Percentiles rank a stretch among this genome's conserved stretches.
phyloP scores from a whole-genome alignment of 2,888 invertebrate genomes.

The Entomobrya proxima region DNA sequence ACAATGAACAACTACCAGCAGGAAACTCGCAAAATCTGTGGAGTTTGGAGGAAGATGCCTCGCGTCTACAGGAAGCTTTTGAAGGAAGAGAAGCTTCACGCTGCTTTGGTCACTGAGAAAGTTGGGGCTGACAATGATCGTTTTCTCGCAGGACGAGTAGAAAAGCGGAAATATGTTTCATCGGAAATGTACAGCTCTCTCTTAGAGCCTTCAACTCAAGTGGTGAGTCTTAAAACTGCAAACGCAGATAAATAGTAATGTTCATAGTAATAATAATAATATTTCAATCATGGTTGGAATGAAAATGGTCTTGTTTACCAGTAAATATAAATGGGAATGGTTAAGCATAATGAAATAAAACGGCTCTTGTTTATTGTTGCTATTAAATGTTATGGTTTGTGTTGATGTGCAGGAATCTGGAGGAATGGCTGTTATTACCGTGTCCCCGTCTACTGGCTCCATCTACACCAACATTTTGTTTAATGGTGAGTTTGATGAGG shows the following conservation, averaged over 20 bases:
- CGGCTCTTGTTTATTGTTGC: neutral
- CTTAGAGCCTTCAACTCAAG: constrained; percentile 81
- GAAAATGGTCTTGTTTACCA: constrained; percentile 31
- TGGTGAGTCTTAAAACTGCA: constrained; percentile 68
- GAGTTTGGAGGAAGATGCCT: constrained; percentile 92
- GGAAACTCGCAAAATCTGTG: constrained; percentile 90
- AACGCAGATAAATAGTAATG: constrained; percentile 1
- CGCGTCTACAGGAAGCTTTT: constrained; percentile 87
- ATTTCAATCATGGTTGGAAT: constrained; percentile 9
- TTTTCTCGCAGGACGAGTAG: constrained; percentile 76
- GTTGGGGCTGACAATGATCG: constrained; percentile 78
- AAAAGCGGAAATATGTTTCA: constrained; percentile 79
- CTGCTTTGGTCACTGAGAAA: constrained; percentile 87
- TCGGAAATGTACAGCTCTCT: constrained; percentile 90
- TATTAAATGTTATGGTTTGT: neutral
- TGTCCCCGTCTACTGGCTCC: constrained; percentile 84
- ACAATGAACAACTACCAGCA: constrained; percentile 86
- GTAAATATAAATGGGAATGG: neutral
- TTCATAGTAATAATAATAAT: neutral
- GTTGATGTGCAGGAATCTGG: constrained; percentile 80
- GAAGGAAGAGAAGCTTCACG: constrained; percentile 87
- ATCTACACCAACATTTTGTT: constrained; percentile 88
- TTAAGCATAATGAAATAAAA: neutral
- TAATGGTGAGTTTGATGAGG: constrained; percentile 84
- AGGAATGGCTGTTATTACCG: constrained; percentile 91